Percentiles rank a stretch among this genome's conserved stretches.
These are phyloP conservation scores for Pomacea maculata DNA, from an alignment of 1,140 invertebrate species.

Conservation along the genomic window DNA sequence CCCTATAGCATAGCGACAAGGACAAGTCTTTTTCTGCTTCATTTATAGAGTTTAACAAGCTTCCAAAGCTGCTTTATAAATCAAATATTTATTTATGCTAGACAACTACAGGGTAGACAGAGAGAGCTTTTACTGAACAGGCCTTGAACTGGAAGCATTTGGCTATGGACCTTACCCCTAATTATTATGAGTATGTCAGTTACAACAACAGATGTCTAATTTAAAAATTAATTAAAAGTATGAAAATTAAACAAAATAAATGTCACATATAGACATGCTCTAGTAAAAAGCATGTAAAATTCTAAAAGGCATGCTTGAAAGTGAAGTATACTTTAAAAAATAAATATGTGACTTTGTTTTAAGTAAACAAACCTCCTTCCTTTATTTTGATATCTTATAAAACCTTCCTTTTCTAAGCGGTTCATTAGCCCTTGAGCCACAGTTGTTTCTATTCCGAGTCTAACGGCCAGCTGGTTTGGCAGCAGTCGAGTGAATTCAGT, in stretches of 20 bases:
- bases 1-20: neutral
- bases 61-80: neutral
- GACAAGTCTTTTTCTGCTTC: too few species aligned
- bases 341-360: neutral
- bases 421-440: constrained; percentile 61
- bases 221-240: neutral
- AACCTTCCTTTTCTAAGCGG: constrained; percentile 61
- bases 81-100: neutral
- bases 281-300: neutral
- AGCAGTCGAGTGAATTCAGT: constrained; percentile 50
- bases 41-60: constrained; percentile 6
- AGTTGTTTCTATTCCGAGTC: constrained; percentile 57
- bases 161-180: too few species aligned
- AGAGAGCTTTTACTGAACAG: neutral
- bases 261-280: too few species aligned
- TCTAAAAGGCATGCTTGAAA: neutral
- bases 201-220: neutral
- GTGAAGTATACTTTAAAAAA: neutral
- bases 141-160: too few species aligned
- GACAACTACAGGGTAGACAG: neutral
- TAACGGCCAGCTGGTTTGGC: constrained; percentile 48
- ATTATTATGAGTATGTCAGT: too few species aligned
- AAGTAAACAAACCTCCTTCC: constrained; percentile 47
- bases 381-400: constrained; percentile 48
- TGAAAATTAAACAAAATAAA: neutral